Conservation (phyloP, 1,140 invertebrate species). For the Odontomachus brunneus region DNA sequence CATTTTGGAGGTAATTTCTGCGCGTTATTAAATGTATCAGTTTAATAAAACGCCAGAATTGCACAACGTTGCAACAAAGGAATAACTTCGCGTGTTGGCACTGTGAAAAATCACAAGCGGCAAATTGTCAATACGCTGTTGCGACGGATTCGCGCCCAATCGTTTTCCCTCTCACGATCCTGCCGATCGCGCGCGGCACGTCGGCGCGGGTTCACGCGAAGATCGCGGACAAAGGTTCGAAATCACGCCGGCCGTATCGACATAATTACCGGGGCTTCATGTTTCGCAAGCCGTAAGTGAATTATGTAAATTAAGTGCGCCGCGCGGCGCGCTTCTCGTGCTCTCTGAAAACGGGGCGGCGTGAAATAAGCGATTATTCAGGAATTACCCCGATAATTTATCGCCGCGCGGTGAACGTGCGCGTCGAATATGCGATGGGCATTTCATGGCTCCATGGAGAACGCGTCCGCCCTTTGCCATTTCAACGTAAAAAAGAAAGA, state of each 20-base stretch:
- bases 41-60: no score
- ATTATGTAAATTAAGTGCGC: conserved; percentile 59
- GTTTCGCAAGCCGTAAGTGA: conserved; percentile 53
- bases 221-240: conserved; percentile 18
- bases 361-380: conserved; percentile 61
- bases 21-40: no score
- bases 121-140: no score
- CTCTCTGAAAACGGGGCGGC: conserved; percentile 48
- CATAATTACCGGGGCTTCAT: conserved; percentile 43
- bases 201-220: not conserved
- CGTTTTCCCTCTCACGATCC: not conserved
- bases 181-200: no score
- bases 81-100: no score
- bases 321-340: conserved; percentile 13
- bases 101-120: no score
- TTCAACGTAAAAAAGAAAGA: no score
- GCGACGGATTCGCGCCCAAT: not conserved
- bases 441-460: conserved; percentile 42
- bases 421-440: conserved; percentile 44
- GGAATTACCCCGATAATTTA: conserved; percentile 58
- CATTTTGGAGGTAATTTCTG: no score
- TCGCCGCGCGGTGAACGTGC: conserved; percentile 41
- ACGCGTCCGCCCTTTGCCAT: not conserved
- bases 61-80: no score
- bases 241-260: conserved; percentile 26